These are phyloP conservation scores for Aleiodes leptofemur DNA, from an alignment of 2,888 invertebrate genomes.

Conservation along the genomic window DNA sequence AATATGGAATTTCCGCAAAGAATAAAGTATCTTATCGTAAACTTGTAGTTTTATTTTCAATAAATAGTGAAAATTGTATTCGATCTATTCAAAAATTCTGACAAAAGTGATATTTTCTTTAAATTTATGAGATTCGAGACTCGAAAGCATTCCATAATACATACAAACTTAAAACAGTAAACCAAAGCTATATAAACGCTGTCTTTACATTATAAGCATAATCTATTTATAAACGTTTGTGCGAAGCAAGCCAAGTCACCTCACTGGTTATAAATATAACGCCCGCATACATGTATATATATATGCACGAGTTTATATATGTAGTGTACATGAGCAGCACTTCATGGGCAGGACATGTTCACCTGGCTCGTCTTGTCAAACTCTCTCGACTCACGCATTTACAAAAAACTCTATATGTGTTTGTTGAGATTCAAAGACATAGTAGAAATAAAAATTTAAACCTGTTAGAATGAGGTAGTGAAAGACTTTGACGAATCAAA, in stretches of 20 bases:
- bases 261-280: slow-evolving; percentile 64
- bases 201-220: slow-evolving; percentile 35
- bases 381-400: slow-evolving; percentile 52
- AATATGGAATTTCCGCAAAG: background rate
- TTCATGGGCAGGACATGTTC: slow-evolving; percentile 62
- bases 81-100: background rate
- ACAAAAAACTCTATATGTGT: slow-evolving; percentile 31
- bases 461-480: slow-evolving; percentile 13
- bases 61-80: background rate
- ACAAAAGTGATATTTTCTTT: background rate
- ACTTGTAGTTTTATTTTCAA: too few species aligned
- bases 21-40: too few species aligned
- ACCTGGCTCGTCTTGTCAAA: slow-evolving; percentile 64
- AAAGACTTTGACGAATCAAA: slow-evolving; percentile 20
- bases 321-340: slow-evolving; percentile 49
- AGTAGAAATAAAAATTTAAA: background rate
- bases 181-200: slow-evolving; percentile 21
- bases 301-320: too few species aligned
- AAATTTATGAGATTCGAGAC: background rate
- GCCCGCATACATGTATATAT: slow-evolving; percentile 57
- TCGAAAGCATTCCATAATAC: slow-evolving; percentile 14
- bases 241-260: slow-evolving; percentile 57
- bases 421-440: slow-evolving; percentile 11
- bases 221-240: slow-evolving; percentile 59
- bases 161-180: background rate